Base-by-base conservation (phyloP, 2,797 vertebrate species). In the Bucorvus abyssinicus region DNA sequence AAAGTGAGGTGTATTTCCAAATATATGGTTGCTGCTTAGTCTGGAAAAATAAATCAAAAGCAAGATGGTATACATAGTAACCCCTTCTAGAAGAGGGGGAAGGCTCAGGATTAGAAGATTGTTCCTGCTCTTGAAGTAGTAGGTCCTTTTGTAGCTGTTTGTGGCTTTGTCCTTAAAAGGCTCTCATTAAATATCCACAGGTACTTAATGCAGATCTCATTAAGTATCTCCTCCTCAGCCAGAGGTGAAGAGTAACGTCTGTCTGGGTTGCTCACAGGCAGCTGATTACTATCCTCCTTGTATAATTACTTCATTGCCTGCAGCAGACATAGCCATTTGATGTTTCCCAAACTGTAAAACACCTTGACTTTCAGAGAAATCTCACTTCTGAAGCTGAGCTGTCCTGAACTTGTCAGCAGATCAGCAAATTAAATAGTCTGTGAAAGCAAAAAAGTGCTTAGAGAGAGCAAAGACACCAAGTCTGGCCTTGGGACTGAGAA, bases 241-340 rank as follows among this genome's bases (percentile, higher is more conserved):
- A 94, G 70, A 93, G 89, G 89, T 94, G 88, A 93, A 87, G 63
- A 90, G 63, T 90, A 82, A 60, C 53, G 83, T 90, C 91, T 94
- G 94, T 87, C 90, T 94, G 50, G 79, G 83, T 90, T 90, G 77
- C 80, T 94, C 40, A 73, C 56, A 82, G 91, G 85, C 91, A 94
- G 80, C 47, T 88, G 90, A 94, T 94, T 21, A 7, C 71, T 70
- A 32, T 86, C 69, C 71, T 94, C 29, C 26, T 78, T 30, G 20
- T 78, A 7, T 82, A 86, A 94, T 93, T 89, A 91, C 70, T 91
- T 76, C 8, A 4, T 70, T 91, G 83, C 90, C 81, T 84, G n/a
- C 40, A 83, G 94, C 77, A 93, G 65, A 65, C 0, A 0, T 29
- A 73, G 73, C 74, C 17, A 79, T 85, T 91, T 78, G 63, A 86